Base-by-base conservation (phyloP, 2,797 vertebrate genomes). In the Eupleurogrammus muticus region DNA sequence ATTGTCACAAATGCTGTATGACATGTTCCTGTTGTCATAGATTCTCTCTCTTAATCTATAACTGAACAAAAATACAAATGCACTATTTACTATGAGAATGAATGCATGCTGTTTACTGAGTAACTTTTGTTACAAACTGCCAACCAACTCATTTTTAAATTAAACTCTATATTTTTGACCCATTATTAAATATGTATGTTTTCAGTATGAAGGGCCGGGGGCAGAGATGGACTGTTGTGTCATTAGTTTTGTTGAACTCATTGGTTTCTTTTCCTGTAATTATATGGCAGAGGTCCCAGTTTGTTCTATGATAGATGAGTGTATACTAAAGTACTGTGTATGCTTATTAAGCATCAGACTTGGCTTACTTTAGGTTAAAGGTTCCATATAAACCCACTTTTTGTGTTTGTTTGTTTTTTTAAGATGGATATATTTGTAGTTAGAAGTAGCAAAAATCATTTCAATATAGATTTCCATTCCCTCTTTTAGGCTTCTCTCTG, bases 171-270 rank as follows among this genome's bases (percentile, higher is more conserved):
- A 4, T 66, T 46, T 21, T 38, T 55, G 13, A 55, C 14, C 8
- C 4, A 28, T 40, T 54, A 38, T 53, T 54, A 46, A 66, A 54
- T n/a, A 23, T 21, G 40, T 56, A 16, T n/a, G 46, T 54, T 13
- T 24, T 23, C n/a, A 64, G 28, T 5, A 48, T 9, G 2, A 52
- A 16, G 10, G 1, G 34, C 9, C 28, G 12, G 10, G 1, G n/a
- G 40, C 42, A 3, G 52, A 48, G 34, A 63, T 38, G 20, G 23
- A 47, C 13, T 11, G 35, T 59, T 32, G 5, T 4, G 28, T 34
- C 35, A n/a, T 17, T 49, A 24, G 35, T 44, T 20, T 34, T 3
- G 5, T 23, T 54, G 38, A 65, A 49, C 40, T 49, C 2, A n/a
- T 14, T 1, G 36, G 11, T 21, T 52, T 57, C 13, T 2, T 59